Base-by-base conservation (phyloP, 2,113 vertebrate species). In the Brachionichthys hirsutus region DNA sequence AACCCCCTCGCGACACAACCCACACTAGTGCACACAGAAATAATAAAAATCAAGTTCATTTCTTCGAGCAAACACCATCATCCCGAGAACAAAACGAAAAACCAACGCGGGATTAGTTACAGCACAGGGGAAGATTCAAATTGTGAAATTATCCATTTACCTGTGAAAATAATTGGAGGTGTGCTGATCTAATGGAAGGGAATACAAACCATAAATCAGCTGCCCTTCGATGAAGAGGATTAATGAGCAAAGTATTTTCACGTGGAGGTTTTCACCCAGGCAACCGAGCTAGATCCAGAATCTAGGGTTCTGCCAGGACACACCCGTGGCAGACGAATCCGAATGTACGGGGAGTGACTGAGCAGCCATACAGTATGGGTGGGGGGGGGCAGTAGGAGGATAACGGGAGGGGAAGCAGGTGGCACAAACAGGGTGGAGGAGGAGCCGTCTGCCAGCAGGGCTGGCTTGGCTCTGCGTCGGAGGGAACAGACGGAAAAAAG, bases 341-440 rank as follows among this genome's bases (percentile, higher is more conserved):
- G 54, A 76, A 74, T 66, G 67, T 56, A 63, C 19, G 42, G 54
- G 59, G 61, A 71, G 73, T 65, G 54, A 63, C 58, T 62, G 56
- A 82, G 82, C 85, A 88, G 83, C 54, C 70, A 62, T 57, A 48
- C 53, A 75, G 72, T 72, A 74, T 69, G 54, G 74, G 67, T 58
- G 73, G 67, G 17, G 60, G 73, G 70, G 36, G 77, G 71, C 50
- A 48, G 54, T 16, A 42, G 65, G 72, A 55, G 69, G 75, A 82
- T 56, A 59, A 53, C 65, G 54, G 73, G 78, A 80, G 70, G 80
- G 72, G 75, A 75, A 78, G 85, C 77, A 80, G 83, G 83, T 82
- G 83, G 76, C 49, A 58, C 53, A n/a, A 70, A 80, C 42, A 34
- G 63, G 78, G 54, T 68, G 77, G 84, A 75, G 82, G 69, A 84